Conservation (phyloP, 2,113 vertebrate species). For the Sigmodon hispidus region DNA sequence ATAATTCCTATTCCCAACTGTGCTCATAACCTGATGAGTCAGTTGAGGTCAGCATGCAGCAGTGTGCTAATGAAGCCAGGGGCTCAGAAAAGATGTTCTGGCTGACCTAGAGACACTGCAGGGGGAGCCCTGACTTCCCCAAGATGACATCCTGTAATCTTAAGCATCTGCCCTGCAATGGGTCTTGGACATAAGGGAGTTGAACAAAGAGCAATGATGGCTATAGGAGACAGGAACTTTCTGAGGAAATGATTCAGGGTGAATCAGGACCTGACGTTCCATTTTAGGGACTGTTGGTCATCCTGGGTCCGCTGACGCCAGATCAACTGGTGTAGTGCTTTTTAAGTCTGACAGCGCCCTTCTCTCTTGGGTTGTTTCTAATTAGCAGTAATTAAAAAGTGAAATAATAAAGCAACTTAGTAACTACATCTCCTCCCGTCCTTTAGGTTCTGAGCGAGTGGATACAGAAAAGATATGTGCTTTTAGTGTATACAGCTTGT, state of each 20-base stretch:
- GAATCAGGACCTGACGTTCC: neutral
- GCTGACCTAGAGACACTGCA: neutral
- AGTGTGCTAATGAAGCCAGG: neutral
- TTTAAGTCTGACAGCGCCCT: neutral
- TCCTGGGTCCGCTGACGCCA: neutral
- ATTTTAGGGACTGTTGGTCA: neutral
- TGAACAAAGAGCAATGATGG: neutral
- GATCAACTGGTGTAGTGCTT: neutral
- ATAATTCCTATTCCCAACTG: slow-evolving; percentile 59
- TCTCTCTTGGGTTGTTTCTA: slow-evolving; percentile 1
- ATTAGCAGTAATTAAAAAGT: slow-evolving; percentile 3
- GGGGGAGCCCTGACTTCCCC: neutral
- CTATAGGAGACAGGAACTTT: neutral
- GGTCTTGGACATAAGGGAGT: neutral
- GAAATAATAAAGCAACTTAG: neutral
- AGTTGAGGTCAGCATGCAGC: slow-evolving; percentile 61
- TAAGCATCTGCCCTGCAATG: neutral
- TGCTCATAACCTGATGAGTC: slow-evolving; percentile 68
- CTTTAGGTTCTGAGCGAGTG: neutral
- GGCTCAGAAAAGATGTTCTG: neutral
- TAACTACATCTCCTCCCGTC: neutral
- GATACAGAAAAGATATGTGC: neutral
- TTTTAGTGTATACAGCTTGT: neutral
- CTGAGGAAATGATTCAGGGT: neutral
- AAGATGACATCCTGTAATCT: neutral